Evolutionary conservation across 2,797 vertebrate species (phyloP), one percentile per base, ranked within the genome.

Genomic region (Gallinago nigripennis): DNA sequence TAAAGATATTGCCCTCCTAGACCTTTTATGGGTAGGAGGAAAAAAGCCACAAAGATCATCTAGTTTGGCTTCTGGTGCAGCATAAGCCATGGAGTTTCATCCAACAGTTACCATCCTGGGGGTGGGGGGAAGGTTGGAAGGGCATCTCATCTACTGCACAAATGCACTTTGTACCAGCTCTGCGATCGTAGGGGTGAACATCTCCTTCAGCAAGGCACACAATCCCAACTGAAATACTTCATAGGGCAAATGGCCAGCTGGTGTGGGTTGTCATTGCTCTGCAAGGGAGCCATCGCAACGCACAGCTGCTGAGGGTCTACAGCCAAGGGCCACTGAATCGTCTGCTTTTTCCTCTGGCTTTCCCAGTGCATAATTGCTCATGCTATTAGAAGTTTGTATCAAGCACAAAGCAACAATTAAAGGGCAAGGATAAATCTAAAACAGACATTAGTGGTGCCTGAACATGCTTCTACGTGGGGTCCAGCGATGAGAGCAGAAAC

Each of bases 401-500:
- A 73, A 84, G 69, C 33, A 19, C 48, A 77, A 82, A 31, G 28
- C 31, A 61, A 31, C 46, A 70, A 25, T 11, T 21, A 60, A 70
- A 73, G 57, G n/a, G 24, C 50, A 84, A 71, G 12, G 10, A 54
- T 69, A 50, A 77, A 60, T 12, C 33, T 54, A 50, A 69, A 77
- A 2, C 19, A 64, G 70, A 33, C 41, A 28, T 12, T 9, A 27
- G 35, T 35, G 45, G 39, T 24, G 45, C 46, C 50, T 60, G 50
- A 45, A 65, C 9, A 18, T 0, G 10, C 53, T 43, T 30, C 6
- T 1, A 10, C 1, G 15, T 7, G n/a, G 41, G 28, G 11, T 39
- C 75, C 60, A 27, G 73, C 6, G 2, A 58, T 2, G 6, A 68
- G 27, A 88, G 37, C 18, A 86, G 45, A 35, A 71, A 58, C 14